Conservation (phyloP, 2,888 invertebrate species). For the Tetheella fluctuosa region DNA sequence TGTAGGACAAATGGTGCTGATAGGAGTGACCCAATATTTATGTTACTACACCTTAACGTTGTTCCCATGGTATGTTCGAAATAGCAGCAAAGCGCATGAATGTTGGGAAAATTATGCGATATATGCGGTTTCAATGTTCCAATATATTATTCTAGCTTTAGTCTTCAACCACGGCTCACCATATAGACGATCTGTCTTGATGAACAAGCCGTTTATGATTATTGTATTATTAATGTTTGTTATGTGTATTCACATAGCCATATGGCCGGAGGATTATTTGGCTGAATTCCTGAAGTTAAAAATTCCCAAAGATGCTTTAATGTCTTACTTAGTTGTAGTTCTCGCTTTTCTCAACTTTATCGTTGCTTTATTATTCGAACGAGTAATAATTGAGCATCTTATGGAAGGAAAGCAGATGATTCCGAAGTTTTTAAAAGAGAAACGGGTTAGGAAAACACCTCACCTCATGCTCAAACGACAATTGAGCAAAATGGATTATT, state of each 20-base stretch:
- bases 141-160: constrained; percentile 94
- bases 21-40: constrained; percentile 86
- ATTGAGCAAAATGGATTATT: constrained; percentile 68
- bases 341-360: constrained; percentile 72
- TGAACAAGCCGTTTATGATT: constrained; percentile 90
- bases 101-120: constrained; percentile 95
- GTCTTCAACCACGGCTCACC: constrained; percentile 96
- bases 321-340: constrained; percentile 84
- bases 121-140: constrained; percentile 94
- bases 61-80: constrained; percentile 84
- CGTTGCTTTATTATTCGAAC: constrained; percentile 70
- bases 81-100: constrained; percentile 84
- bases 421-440: constrained; percentile 70
- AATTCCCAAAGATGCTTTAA: constrained; percentile 85
- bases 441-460: constrained; percentile 66
- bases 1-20: constrained; percentile 87
- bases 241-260: constrained; percentile 87
- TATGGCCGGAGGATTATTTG: constrained; percentile 87
- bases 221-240: constrained; percentile 87
- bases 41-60: constrained; percentile 86
- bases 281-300: constrained; percentile 85
- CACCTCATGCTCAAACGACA: constrained; percentile 67
- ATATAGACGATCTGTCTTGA: constrained; percentile 92
- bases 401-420: constrained; percentile 70
- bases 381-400: constrained; percentile 67